Conservation (phyloP, 53 echinoderm and acorn worm species). For the Mesocentrotus franciscanus region DNA sequence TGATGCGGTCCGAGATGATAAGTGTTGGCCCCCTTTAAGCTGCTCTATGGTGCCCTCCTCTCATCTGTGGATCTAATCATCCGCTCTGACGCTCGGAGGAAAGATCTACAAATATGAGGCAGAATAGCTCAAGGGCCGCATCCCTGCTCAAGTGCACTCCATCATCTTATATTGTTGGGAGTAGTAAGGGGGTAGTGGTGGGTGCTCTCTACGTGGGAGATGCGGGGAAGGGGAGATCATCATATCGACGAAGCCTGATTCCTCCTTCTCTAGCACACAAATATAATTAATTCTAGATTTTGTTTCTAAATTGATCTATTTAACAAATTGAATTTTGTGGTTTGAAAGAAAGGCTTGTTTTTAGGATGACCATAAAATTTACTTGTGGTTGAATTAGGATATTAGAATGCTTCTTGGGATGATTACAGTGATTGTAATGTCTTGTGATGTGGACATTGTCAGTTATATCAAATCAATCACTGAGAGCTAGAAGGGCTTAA, state of each 20-base stretch:
- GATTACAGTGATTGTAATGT: neutral
- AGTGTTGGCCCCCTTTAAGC: constrained; percentile 29
- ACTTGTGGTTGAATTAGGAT: neutral
- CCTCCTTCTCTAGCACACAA: neutral
- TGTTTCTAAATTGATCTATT: neutral
- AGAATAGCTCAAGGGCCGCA: constrained; percentile 50
- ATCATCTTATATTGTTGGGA: neutral
- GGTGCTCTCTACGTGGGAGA: neutral
- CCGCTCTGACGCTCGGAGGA: constrained; percentile 55
- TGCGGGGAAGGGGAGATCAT: neutral
- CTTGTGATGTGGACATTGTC: neutral
- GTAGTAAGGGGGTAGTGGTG: neutral
- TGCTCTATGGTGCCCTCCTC: neutral
- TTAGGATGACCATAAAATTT: neutral
- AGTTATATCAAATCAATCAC: neutral
- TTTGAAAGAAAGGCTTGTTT: neutral
- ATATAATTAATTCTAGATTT: neutral
- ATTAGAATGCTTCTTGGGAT: neutral
- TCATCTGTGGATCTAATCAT: constrained; percentile 65
- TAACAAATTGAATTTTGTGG: neutral
- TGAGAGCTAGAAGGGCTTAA: neutral
- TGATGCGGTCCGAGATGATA: neutral
- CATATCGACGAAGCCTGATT: neutral
- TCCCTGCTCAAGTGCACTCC: constrained; percentile 22
- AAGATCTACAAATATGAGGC: constrained; percentile 65